A percentile compares a stretch with the other conserved stretches of the same genome.
Conservation (phyloP, 2,797 vertebrate genomes). For the Sciurus carolinensis region DNA sequence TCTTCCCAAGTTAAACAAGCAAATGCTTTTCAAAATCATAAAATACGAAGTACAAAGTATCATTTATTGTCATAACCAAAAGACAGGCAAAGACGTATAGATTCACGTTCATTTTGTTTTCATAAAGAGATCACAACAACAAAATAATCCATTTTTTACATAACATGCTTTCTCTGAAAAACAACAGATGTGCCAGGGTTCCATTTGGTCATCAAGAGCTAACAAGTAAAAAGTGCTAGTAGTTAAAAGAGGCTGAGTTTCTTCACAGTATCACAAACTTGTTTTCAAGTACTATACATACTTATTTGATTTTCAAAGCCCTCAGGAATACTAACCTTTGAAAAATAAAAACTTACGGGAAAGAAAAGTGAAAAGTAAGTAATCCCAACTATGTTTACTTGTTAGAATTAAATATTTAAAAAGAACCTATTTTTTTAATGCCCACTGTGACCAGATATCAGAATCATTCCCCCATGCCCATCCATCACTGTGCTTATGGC, state of each 20-base stretch:
- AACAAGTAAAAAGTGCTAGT: neutral
- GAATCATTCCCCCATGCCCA: neutral
- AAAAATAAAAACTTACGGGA: neutral
- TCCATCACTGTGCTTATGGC: neutral
- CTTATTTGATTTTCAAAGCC: constrained; percentile 54
- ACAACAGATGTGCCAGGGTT: neutral
- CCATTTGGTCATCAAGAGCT: neutral
- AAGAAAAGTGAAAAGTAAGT: neutral
- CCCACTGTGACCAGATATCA: neutral
- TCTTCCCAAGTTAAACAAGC: constrained; percentile 11
- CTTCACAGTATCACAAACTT: neutral
- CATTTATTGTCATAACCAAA: neutral
- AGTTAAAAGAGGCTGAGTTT: constrained; percentile 21
- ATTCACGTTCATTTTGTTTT: constrained; percentile 13
- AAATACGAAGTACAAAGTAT: neutral
- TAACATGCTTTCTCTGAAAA: constrained; percentile 33
- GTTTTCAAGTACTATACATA: constrained; percentile 25
- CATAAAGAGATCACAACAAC: constrained; percentile 17
- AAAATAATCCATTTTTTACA: neutral
- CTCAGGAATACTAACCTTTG: neutral
- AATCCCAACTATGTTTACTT: neutral
- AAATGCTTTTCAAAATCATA: constrained; percentile 22
- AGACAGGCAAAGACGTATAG: neutral
- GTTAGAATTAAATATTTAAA: constrained; percentile 5
- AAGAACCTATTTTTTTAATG: neutral